Base-by-base conservation (phyloP, 2,888 invertebrate species). In the Apamea monoglypha region DNA sequence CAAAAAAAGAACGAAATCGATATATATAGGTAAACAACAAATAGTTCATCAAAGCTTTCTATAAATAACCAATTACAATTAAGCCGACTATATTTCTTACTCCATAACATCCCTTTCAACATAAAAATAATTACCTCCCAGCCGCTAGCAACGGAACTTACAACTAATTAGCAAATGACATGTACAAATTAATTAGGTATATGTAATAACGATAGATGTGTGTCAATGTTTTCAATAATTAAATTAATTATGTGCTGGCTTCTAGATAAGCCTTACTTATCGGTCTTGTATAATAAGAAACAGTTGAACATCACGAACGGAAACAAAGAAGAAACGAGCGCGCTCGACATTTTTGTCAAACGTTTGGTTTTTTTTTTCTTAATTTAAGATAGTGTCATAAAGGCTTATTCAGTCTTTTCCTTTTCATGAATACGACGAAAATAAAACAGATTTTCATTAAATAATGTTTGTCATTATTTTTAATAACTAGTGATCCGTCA, bases 111-210 rank as follows among this genome's bases (percentile, higher is more conserved):
- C 61, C 71, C 69, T 72, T 78, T 53, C 68, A 78, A 59, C 69
- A 71, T 56, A 83, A 84, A 84, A 86, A 87, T 73, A 63, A 78
- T 74, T 73, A 78, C 40, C 44, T 69, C 73, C 53, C 44, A 67
- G 50, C 64, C 50, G n/a, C 71, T 72, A 69, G 76, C 56, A 87
- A 78, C 73, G 50, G 72, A 82, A 76, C 80, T 75, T 83, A 74
- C 69, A 78, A 74, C 86, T 87, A 88, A 88, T 89, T 87, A 89
- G 87, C 79, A 79, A 87, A 82, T 81, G 67, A 82, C 85, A 87
- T 79, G 81, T 80, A 85, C 74, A 77, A 85, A 86, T 89, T 87
- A 88, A 88, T 87, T 89, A 89, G 81, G 67, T 75, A 78, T 79
- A 83, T 85, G 80, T 82, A 63, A 76, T 87, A 87, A 64, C 70